Evolutionary conservation across 2,888 invertebrate species (phyloP), one percentile per base, ranked within the genome.

Genomic region (Boloria euphrosyne): DNA sequence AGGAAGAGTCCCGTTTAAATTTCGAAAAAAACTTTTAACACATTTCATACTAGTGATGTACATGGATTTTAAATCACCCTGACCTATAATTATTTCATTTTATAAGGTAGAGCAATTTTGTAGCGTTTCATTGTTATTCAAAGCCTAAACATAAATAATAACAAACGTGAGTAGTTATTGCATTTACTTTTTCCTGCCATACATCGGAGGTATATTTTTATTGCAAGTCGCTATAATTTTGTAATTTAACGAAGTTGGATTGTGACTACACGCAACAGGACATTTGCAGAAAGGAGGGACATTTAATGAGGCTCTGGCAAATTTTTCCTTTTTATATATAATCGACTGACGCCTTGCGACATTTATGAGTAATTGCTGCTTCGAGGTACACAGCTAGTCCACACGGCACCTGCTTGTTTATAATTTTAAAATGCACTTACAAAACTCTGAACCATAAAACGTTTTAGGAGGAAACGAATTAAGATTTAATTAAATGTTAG

Each of bases 321-420:
- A 31, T 57, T 63, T 64, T 54, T 17, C 47, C 17, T 67, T 68
- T 66, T 74, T 74, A 74, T 75, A 76, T 65, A 71, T 71, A 77
- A 76, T 77, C 69, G 73, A 67, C 71, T 78, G 82, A 84, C 85
- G 82, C 83, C 80, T 82, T 73, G 74, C 82, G 84, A 86, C 85
- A 83, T 85, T 85, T 83, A 83, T 82, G 74, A 74, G 71, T 87
- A 87, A 87, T 88, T 85, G 77, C 71, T 44, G 77, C 76, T 73
- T 76, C 68, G 72, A 74, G 68, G 31, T 38, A 38, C 46, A 13
- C 69, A 63, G 69, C 67, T 67, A 69, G 72, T 73, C 62, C 72
- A 72, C 68, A 70, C 67, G 51, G 52, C 74, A 73, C 75, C 86
- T 85, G 82, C 83, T 74, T 58, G 63, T 22, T 63, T 62, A 58